Percentiles rank a stretch among this genome's conserved stretches.
Evolutionary conservation across 2,888 invertebrate genomes (phyloP).

Genomic region (Anthophora plumipes): DNA sequence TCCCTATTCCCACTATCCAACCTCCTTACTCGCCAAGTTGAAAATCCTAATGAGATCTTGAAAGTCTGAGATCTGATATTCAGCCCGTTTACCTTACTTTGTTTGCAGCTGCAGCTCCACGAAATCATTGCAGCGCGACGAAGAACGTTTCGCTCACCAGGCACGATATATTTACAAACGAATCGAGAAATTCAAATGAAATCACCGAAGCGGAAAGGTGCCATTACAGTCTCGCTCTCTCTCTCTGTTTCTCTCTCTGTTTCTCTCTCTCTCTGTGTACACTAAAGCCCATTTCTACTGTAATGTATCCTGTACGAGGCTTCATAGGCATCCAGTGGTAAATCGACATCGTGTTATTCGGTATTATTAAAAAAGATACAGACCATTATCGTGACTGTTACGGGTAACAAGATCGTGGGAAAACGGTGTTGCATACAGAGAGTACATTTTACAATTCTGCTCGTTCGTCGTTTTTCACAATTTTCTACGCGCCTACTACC

Average conservation of each 20-base stretch:
- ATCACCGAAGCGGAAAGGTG: constrained; percentile 13
- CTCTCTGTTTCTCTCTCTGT: too few species aligned
- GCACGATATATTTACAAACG: constrained; percentile 58
- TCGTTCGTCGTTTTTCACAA: not conserved
- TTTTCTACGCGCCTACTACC: not conserved
- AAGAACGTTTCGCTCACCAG: constrained; percentile 24
- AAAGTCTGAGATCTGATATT: constrained; percentile 65
- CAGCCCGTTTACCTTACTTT: constrained; percentile 58
- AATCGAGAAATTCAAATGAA: constrained; percentile 56
- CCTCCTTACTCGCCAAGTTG: constrained; percentile 29
- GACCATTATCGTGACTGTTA: too few species aligned
- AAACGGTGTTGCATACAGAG: too few species aligned
- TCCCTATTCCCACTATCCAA: not conserved
- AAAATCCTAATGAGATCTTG: constrained; percentile 66
- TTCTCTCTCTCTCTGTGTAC: too few species aligned
- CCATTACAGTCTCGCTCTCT: constrained; percentile 15
- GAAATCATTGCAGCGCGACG: constrained; percentile 50
- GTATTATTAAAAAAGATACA: too few species aligned
- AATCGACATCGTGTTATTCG: too few species aligned
- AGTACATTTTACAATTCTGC: too few species aligned
- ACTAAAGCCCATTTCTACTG: too few species aligned
- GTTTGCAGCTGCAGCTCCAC: constrained; percentile 54
- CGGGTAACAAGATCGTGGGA: too few species aligned
- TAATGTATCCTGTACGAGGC: too few species aligned
- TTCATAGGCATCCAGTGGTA: too few species aligned